Evolutionary conservation across 2,888 invertebrate species (phyloP).

Genomic region (Heterodera filipjevi): DNA sequence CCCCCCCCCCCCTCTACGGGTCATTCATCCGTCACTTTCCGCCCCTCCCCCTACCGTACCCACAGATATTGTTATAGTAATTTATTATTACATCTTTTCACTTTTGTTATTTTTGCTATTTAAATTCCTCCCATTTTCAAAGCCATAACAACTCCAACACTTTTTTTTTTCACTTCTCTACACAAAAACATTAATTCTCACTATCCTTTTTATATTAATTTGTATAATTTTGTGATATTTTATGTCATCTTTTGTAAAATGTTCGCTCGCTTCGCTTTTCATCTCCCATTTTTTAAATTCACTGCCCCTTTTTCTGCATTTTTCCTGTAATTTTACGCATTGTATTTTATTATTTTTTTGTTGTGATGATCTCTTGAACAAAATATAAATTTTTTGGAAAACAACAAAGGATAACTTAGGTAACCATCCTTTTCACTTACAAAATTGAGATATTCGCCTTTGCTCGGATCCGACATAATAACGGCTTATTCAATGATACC

Average conservation of each 20-base stretch:
- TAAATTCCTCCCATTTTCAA: neutral
- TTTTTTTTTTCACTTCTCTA: neutral
- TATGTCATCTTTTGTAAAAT: slow-evolving; percentile 14
- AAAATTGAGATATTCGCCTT: too few species aligned
- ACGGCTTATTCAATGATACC: too few species aligned
- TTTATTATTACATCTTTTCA: neutral
- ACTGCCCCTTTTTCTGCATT: neutral
- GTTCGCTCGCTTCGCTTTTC: slow-evolving; percentile 11
- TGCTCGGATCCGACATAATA: too few species aligned
- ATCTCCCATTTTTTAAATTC: neutral
- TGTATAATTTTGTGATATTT: slow-evolving; percentile 16
- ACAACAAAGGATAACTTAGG: too few species aligned
- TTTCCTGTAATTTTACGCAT: neutral
- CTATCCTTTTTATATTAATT: neutral
- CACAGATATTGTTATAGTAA: neutral
- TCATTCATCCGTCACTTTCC: neutral
- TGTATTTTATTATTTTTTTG: neutral
- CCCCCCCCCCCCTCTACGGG: neutral
- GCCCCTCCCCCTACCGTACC: too few species aligned
- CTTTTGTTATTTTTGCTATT: neutral
- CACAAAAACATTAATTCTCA: neutral
- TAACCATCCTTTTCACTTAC: too few species aligned
- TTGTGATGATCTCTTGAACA: neutral
- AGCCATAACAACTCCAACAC: neutral
- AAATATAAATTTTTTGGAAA: slow-evolving; percentile 14